Base-by-base conservation (phyloP, 2,797 vertebrate genomes). In the Luscinia luscinia region DNA sequence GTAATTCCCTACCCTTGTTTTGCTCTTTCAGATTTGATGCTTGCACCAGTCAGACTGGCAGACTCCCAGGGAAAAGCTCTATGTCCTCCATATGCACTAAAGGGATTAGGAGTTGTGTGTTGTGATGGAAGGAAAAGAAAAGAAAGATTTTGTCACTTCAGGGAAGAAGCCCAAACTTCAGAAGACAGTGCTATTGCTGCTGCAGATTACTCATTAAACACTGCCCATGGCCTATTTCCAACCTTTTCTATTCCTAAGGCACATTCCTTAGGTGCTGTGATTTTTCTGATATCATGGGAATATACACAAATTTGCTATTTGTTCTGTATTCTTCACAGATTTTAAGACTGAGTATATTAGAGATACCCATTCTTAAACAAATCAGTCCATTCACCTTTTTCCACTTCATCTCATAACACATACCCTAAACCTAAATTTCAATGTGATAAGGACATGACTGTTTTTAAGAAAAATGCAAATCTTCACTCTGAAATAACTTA, bases 401-500 rank as follows among this genome's bases (percentile, higher is more conserved):
- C 49, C 72, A 46, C 52, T 59, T 90, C 48, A 61, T 45, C 38
- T 64, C 63, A 30, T 57, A 90, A 76, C 49, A 58, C 23, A 26
- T 48, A 61, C 36, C 70, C 18, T 23, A 96, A 94, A 87, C 79
- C 9, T 75, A 64, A 72, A 84, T 92, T 95, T 66, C 67, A 30
- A 95, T 93, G 91, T 40, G 63, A 48, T 59, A 49, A 40, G 85
- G 85, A 77, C 81, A 43, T 15, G 76, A 67, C 80, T 86, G 73
- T 84, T 94, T 88, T 83, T 43, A 93, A 45, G 27, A 93, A 57
- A 93, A 94, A 87, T 87, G 88, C 89, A 95, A 95, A 95, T 97
- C 83, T 96, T 96, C 89, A 90, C 87, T 96, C 96, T 96, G 95
- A 95, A 96, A 95, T 91, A 95, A 90, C 81, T 88, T 58, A 74